phyloP scores from a whole-genome alignment of 2,888 invertebrate species.

The Plagiodera versicolora region DNA sequence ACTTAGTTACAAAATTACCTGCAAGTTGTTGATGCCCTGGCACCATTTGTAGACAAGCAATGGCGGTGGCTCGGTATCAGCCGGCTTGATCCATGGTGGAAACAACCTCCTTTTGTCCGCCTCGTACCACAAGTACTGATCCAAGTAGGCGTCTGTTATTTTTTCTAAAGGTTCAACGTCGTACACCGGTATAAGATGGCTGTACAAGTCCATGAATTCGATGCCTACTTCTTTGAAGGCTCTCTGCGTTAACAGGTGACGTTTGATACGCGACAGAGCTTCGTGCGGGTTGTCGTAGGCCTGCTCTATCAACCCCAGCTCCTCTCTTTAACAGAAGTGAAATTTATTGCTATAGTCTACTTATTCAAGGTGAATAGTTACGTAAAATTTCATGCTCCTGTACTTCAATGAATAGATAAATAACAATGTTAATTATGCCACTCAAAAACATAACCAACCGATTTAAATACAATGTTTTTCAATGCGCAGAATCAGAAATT shows the following conservation, averaged over 20 bases:
- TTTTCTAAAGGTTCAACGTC: constrained; percentile 99
- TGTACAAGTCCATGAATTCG: constrained; percentile 99
- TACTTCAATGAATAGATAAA: too few relatives aligned
- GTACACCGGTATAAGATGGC: constrained; percentile 97
- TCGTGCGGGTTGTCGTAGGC: constrained; percentile 99
- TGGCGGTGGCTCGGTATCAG: constrained; percentile 96
- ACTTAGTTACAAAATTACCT: too few relatives aligned
- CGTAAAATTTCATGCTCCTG: too few relatives aligned
- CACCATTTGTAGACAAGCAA: constrained; percentile 97
- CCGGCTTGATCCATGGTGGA: constrained; percentile 99
- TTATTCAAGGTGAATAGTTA: too few relatives aligned
- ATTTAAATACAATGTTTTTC: too few relatives aligned
- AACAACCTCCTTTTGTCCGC: constrained; percentile 96
- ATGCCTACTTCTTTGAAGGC: constrained; percentile 99
- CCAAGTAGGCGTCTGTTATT: constrained; percentile 98
- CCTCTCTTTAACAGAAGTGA: too few relatives aligned
- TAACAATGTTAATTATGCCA: too few relatives aligned
- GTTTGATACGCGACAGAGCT: constrained; percentile 97
- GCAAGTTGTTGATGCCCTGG: constrained; percentile 95
- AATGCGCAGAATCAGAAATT: too few relatives aligned
- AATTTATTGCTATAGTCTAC: too few relatives aligned
- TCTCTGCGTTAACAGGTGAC: constrained; percentile 96
- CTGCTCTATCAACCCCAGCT: constrained; percentile 97
- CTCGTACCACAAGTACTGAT: constrained; percentile 99
- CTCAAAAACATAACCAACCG: too few relatives aligned